Percentiles rank a stretch among this genome's conserved stretches.
These are phyloP conservation scores for Syrphus vitripennis DNA, from an alignment of 2,888 invertebrate genomes.

Conservation along the genomic window DNA sequence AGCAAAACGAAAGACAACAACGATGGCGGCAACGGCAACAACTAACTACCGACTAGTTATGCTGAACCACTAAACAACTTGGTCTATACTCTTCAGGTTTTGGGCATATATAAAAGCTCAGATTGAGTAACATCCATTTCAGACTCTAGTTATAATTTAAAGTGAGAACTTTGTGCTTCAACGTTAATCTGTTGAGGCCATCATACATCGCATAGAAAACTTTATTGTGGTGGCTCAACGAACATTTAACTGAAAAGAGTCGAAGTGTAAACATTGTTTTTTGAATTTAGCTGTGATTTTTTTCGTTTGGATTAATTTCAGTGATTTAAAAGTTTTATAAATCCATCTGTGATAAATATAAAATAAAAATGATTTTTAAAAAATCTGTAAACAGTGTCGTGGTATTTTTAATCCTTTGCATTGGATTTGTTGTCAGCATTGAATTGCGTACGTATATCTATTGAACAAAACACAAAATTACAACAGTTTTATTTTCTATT, in stretches of 20 bases:
- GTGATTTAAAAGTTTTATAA: background rate
- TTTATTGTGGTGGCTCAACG: conserved; percentile 5
- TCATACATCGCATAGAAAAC: conserved; percentile 12
- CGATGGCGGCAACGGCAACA: background rate
- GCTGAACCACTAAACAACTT: background rate
- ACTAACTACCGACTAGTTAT: conserved; percentile 46
- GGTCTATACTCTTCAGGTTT: conserved; percentile 42
- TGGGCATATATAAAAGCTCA: conserved; percentile 68
- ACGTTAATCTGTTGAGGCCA: conserved; percentile 35
- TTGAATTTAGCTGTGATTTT: conserved; percentile 6
- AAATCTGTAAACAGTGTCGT: conserved; percentile 25
- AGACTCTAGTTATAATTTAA: conserved; percentile 72
- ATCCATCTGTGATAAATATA: conserved; percentile 40
- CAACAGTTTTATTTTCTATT: background rate
- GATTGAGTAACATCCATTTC: conserved; percentile 72
- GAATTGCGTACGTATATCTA: conserved; percentile 64
- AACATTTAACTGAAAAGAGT: conserved; percentile 42
- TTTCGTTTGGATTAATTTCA: background rate
- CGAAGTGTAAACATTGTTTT: conserved; percentile 38
- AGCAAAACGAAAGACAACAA: conserved; percentile 35
- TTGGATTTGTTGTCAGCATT: conserved; percentile 43
- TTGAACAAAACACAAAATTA: conserved; percentile 2
- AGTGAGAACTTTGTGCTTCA: conserved; percentile 68
- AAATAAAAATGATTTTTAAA: conserved; percentile 20
- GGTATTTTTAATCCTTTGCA: conserved; percentile 25